Base-by-base conservation (phyloP, 1,140 invertebrate genomes). In the Drosophila prosaltans region DNA sequence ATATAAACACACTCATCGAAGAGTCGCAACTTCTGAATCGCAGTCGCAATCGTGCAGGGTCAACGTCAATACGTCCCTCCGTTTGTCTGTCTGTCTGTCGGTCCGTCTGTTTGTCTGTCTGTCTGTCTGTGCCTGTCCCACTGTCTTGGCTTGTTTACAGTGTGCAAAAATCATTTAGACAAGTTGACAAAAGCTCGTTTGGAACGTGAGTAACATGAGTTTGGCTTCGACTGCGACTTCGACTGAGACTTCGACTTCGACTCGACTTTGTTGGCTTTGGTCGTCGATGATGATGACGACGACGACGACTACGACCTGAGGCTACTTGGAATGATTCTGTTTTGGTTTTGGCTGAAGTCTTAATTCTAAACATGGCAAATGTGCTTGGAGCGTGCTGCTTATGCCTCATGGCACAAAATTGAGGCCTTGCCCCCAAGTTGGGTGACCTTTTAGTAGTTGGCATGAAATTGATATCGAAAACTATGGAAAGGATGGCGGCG, bases 131-230 rank as follows among this genome's bases (percentile, higher is more conserved):
- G 66, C 63, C 71, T 78, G 83, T 74, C 71, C 62, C 70, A 70
- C 65, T 85, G 74, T 78, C 78, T 68, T 51, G 77, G 84, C 81
- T 91, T 91, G 84, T 91, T 91, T 91, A 91, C 89, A 89, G 78
- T 91, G 84, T 91, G 89, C 88, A 90, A 91, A 91, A 91, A 91
- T 91, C 89, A 91, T 88, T 88, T 90, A 80, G 81, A 90, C 88
- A 88, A 88, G 83, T 91, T 91, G 89, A 91, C 89, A 91, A 91
- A 91, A 91, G 85, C 89, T 91, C 90, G 80, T 91, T 81, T 91
- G 84, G 89, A 85, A 91, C 89, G 89, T 91, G 89, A 91, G 81
- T 91, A 91, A 91, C 89, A 91, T 89, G 89, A 91, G 76, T 85
- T 36, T 67, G 72, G 73, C 76, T 74, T 72, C 65, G 59, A 69